Evolutionary conservation across 2,888 invertebrate species (phyloP), one percentile per base, ranked within the genome.

Genomic region (Patella pellucida): DNA sequence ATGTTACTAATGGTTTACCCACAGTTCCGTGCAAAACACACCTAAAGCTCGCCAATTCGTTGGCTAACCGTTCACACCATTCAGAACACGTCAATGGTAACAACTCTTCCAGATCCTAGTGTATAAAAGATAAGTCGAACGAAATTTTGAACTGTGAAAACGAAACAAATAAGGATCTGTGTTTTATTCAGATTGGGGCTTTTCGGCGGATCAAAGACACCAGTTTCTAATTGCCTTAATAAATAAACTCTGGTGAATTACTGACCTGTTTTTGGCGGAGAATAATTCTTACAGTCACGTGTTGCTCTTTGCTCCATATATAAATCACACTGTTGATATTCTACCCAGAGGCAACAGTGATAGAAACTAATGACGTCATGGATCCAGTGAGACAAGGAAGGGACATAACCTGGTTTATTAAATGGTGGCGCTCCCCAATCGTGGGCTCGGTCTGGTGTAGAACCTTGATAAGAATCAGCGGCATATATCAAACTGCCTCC

Each of bases 381-480:
- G 92, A 95, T 95, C 97, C 98, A 99, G 90, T 97, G 96, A 2
- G 98, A 98, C 75, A 99, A 91, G 0, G 96, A 96, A 2, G 99
- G 98, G 1, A 96, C 95, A 7, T 78, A 79, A 15, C 80, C 82
- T 0, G 85, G 78, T 15, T 70, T 74, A 5, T 80, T 95, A 94
- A 97, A 98, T 3, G 98, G 98, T 81, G 96, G 94, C 4, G 85
- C 81, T 5, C 90, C 89, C 85, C 86, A 86, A 68, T 80, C 83
- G 71, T 88, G 90, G 9, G 89, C 85, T 31, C 88, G 81, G 76
- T 91, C 90, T 1, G 92, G 92, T 11, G 90, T 90, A 0, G 97
- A 97, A 3, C 97, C 98, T 95, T 97, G 97, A 93, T 96, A 96
- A 87, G 97, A 96, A 91, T 99, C 99, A 84, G 96, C 96, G 0